Evolutionary conservation across 1,140 invertebrate species (phyloP), one percentile per base, ranked within the genome.

Genomic region (Drosophila oshimai): DNA sequence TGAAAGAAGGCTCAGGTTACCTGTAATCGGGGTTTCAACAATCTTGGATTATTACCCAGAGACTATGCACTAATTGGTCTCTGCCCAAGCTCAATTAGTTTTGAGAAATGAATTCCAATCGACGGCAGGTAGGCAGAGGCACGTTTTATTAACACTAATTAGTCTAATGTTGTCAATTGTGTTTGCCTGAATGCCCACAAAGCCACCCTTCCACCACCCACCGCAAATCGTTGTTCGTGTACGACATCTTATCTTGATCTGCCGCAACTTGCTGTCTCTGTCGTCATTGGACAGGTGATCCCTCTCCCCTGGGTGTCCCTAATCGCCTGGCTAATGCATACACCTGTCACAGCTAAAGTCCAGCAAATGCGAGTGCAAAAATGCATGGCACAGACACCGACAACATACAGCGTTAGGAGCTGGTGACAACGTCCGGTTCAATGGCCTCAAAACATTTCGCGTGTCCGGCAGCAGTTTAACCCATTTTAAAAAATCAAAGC

Each of bases 101-200:
- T 20, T 20, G 15, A 29, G 33, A 26, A 64, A 64, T 64, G 18
- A 24, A 36, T 64, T 29, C 39, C 17, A 28, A 39, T 62, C 42
- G 5, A 45, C n/a, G 10, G 3, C 22, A 18, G 15, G 10, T 6
- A 9, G 24, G 5, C 5, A 22, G 18, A 15, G 17, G n/a, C 45
- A 33, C 55, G 57, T 74, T 74, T 78, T 44, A 84, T 74, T 62
- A 79, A 57, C 42, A 37, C 67, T 67, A 74, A 83, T 83, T 83
- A 71, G 64, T 54, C 61, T 41, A 49, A 42, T 64, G 34, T 50
- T 71, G 75, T 76, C 78, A 64, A 45, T 64, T 50, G 50, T 44
- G 24, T 50, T 49, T 42, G 50, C 12, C 9, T n/a, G n/a, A n/a
- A n/a, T n/a, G n/a, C 17, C 7, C 13, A n/a, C 36, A 34, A 5